Conservation (phyloP, 2,113 vertebrate species). For the Marmota monax region DNA sequence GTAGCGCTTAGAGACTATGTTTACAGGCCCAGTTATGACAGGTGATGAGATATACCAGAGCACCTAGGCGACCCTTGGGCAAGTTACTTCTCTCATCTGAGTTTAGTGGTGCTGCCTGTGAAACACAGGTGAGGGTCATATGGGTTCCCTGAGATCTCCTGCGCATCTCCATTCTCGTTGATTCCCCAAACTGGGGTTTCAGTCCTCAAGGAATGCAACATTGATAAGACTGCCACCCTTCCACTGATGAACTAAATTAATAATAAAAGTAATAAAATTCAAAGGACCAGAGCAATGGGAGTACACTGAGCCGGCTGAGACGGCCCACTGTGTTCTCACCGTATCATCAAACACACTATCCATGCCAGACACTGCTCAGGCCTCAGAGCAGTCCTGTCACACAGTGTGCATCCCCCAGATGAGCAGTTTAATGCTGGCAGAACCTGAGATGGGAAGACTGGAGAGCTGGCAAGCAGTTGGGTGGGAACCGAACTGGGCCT, state of each 20-base stretch:
- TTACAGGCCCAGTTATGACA: background rate
- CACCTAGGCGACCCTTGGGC: background rate
- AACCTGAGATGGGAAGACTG: background rate
- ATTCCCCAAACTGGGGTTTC: background rate
- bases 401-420: too few relatives aligned
- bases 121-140: background rate
- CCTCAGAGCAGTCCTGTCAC: background rate
- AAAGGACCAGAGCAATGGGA: background rate
- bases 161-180: background rate
- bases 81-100: background rate
- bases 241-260: background rate
- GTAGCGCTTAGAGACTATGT: background rate
- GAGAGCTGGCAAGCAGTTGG: background rate
- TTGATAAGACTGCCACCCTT: background rate
- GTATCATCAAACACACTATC: background rate
- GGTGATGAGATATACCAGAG: background rate
- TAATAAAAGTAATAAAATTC: background rate
- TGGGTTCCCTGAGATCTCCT: background rate
- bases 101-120: background rate
- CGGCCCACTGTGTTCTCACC: rapidly evolving
- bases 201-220: background rate
- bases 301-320: rapidly evolving
- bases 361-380: background rate
- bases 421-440: background rate
- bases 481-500: background rate